A percentile compares a stretch with the other conserved stretches of the same genome.
phyloP scores from a whole-genome alignment of 1,140 invertebrate genomes.

The Aphelinus certus region DNA sequence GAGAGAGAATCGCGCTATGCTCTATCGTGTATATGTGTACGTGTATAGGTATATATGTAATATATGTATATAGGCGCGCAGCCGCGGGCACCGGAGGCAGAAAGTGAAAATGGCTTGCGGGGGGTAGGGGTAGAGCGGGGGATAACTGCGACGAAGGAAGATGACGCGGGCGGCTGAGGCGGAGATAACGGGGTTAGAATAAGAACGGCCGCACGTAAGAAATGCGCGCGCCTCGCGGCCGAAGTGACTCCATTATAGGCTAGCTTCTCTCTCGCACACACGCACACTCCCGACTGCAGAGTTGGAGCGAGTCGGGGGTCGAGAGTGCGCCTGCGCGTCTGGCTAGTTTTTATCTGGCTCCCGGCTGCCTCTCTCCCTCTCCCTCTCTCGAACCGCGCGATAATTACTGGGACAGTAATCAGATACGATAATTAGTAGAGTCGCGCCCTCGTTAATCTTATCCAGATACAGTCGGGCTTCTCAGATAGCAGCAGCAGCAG shows the following conservation, averaged over 20 bases:
- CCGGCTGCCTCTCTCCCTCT: not conserved
- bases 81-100: not conserved
- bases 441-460: slow-evolving; percentile 10
- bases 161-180: not conserved
- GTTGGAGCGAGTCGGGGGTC: not conserved
- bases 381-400: not conserved
- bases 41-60: not conserved
- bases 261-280: not conserved
- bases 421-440: slow-evolving; percentile 29
- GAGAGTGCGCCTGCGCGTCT: not conserved
- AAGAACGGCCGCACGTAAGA: slow-evolving; percentile 14
- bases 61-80: not conserved
- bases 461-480: not conserved
- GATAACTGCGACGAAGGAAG: slow-evolving; percentile 28
- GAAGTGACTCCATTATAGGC: slow-evolving; percentile 14
- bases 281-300: too few relatives aligned
- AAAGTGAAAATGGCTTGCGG: slow-evolving; percentile 6
- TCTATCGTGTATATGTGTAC: too few relatives aligned
- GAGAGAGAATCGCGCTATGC: not conserved
- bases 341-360: too few relatives aligned
- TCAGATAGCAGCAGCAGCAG: too few relatives aligned
- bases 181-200: slow-evolving; percentile 17
- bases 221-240: not conserved
- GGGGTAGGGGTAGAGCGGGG: not conserved
- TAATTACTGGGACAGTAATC: slow-evolving; percentile 23